Conservation (phyloP, 1,140 invertebrate genomes). For the Drosophila tsacasi region DNA sequence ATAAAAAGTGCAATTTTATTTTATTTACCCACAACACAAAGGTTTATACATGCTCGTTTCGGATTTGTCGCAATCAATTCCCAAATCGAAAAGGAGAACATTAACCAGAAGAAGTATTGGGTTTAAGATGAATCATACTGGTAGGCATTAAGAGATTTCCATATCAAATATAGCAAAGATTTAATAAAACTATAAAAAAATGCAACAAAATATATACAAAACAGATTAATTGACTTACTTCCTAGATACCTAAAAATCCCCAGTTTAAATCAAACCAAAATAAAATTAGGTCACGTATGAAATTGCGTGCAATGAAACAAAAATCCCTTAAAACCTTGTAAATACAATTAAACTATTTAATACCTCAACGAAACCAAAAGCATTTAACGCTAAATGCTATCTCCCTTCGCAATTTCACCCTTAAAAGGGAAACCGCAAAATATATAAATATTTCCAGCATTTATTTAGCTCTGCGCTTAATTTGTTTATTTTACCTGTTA, state of each 20-base stretch:
- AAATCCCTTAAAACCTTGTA: neutral
- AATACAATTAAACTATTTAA: constrained; percentile 9
- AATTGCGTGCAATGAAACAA: neutral
- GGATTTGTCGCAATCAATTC: constrained; percentile 17
- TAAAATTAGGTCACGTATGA: neutral
- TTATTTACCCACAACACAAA: constrained; percentile 43
- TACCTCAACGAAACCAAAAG: constrained; percentile 8
- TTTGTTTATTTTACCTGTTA: constrained; percentile 83
- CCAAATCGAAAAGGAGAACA: constrained; percentile 17
- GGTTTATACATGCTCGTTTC: constrained; percentile 20
- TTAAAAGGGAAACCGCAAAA: constrained; percentile 26
- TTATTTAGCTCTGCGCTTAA: constrained; percentile 72
- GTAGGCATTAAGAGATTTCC: no score
- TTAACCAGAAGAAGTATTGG: constrained; percentile 6
- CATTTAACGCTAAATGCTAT: constrained; percentile 14
- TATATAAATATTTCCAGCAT: constrained; percentile 43
- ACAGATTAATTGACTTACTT: neutral
- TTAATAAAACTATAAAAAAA: neutral
- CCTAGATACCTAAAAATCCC: neutral
- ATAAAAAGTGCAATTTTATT: constrained; percentile 67
- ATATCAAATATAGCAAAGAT: neutral
- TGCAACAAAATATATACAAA: neutral
- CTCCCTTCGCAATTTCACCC: constrained; percentile 2
- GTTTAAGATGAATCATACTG: neutral
- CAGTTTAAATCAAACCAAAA: neutral